Evolutionary conservation across 2,113 vertebrate species (phyloP), one percentile per base, ranked within the genome.

Genomic region (Ornithorhynchus anatinus): DNA sequence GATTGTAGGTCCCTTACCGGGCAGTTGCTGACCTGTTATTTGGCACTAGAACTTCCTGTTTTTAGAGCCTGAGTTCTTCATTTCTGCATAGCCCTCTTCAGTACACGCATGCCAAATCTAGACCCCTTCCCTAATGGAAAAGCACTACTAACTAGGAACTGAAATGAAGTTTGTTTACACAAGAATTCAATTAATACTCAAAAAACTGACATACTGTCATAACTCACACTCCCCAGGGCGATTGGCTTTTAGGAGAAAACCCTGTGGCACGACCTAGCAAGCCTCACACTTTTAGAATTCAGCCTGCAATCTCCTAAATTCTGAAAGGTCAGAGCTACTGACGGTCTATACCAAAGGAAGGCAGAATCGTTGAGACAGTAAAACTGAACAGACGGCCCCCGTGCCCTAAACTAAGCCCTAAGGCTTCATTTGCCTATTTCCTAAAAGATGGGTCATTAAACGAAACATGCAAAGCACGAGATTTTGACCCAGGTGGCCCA

Each of bases 231-330:
- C n/a, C n/a, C n/a, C n/a, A n/a, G n/a, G n/a, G n/a, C n/a, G n/a
- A n/a, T n/a, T n/a, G n/a, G 15, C 58, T 64, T 51, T 63, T 22
- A 45, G 36, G 47, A 45, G 47, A 76, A 57, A 81, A 37, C 27
- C 25, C 14, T n/a, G 15, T 10, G 20, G 32, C 4, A 16, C 29
- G 32, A 32, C 15, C 23, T 51, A 17, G 39, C 23, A 61, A 71
- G 35, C 35, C 63, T 59, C 59, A 51, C 40, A 25, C 69, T 77
- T 68, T 56, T 69, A 32, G 63, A 16, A 71, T 59, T 69, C 5
- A 10, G 1, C 14, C 38, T 66, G 67, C 48, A 67, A 68, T 10
- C 47, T 75, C 71, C 73, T 71, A 81, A 85, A 38, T 25, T 80
- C 10, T 48, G 35, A 72, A 27, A 57, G 80, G 77, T 72, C 10